Percentiles rank a stretch among this genome's conserved stretches.
These are phyloP conservation scores for Sialia sialis DNA, from an alignment of 2,113 vertebrate species.

Conservation along the genomic window DNA sequence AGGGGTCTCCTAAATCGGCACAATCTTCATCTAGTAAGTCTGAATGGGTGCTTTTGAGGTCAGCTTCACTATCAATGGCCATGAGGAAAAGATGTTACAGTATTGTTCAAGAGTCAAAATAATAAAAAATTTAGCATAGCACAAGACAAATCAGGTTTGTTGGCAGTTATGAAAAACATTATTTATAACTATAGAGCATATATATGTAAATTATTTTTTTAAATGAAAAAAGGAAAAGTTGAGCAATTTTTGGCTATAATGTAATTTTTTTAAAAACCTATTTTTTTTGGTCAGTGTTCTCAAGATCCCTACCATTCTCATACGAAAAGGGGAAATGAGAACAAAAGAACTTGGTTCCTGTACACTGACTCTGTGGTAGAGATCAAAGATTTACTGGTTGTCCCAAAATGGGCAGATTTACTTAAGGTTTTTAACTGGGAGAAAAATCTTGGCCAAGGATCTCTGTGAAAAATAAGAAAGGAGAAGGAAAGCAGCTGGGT, in stretches of 20 bases:
- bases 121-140: neutral
- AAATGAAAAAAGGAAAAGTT: neutral
- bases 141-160: neutral
- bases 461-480: neutral
- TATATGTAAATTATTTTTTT: neutral
- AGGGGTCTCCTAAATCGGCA: neutral
- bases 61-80: fast-evolving
- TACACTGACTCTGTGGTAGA: neutral
- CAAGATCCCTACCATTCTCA: neutral
- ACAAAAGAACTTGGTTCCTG: neutral
- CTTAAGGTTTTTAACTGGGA: neutral
- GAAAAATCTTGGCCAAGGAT: neutral
- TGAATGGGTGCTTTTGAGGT: neutral
- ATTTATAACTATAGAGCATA: neutral
- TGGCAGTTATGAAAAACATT: neutral
- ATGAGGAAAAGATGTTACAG: neutral
- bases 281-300: neutral
- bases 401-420: neutral
- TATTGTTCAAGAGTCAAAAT: neutral
- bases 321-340: neutral
- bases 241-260: neutral
- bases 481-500: neutral
- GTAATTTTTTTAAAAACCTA: fast-evolving
- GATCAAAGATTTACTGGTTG: neutral
- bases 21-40: neutral